These are phyloP conservation scores for Pedetes capensis DNA, from an alignment of 2,113 vertebrate genomes.

Conservation along the genomic window DNA sequence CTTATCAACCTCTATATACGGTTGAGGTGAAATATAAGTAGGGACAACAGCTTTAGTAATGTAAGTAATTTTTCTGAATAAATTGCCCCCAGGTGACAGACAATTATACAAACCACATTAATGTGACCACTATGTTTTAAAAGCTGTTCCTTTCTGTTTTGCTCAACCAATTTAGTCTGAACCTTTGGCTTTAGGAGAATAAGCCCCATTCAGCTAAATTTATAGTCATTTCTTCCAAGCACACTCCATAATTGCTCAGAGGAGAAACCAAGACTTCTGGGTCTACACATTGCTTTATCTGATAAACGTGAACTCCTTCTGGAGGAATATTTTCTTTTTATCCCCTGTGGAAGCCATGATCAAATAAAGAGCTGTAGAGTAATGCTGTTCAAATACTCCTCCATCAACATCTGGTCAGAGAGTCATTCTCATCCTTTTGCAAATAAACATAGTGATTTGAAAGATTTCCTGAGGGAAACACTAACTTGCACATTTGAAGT, in stretches of 20 bases:
- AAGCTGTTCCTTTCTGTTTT: constrained; percentile 6
- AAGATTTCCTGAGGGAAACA: neutral
- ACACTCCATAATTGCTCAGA: constrained; percentile 35
- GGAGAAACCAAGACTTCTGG: constrained; percentile 24
- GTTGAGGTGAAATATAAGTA: constrained; percentile 7
- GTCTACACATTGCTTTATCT: neutral
- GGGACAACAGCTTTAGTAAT: constrained; percentile 3
- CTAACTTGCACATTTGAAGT: neutral
- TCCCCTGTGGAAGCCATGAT: neutral
- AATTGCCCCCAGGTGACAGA: constrained; percentile 26
- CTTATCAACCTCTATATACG: neutral
- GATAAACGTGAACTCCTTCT: constrained; percentile 29
- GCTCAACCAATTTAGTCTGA: neutral
- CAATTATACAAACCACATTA: constrained; percentile 43
- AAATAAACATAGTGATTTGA: neutral
- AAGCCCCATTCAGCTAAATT: constrained; percentile 32
- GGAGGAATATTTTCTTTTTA: constrained; percentile 5
- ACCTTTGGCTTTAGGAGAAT: constrained; percentile 22
- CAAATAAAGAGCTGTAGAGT: neutral
- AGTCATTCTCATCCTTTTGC: neutral
- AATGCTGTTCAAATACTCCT: constrained; percentile 10
- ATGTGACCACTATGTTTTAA: constrained; percentile 30
- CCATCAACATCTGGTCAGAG: neutral
- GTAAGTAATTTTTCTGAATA: constrained; percentile 21
- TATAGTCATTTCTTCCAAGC: constrained; percentile 37